phyloP scores from a whole-genome alignment of 2,797 vertebrate species.

The Mionectes olivaceus region DNA sequence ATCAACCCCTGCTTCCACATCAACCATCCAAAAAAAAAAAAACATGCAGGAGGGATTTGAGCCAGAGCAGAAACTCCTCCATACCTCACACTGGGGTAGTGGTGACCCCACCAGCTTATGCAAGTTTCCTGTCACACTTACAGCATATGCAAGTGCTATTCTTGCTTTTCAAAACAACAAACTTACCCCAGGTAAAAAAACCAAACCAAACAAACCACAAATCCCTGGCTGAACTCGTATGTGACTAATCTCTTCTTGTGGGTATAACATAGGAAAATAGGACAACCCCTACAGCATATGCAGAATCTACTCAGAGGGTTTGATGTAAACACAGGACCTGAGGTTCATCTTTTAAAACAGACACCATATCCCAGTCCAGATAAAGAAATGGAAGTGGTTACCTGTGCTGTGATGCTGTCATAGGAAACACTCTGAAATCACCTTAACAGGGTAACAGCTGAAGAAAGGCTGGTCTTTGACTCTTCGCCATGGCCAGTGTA shows the following conservation, averaged over 20 bases:
- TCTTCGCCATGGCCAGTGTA: neutral
- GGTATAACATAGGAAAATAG: neutral
- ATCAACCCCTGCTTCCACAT: accelerated
- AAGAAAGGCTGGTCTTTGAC: neutral
- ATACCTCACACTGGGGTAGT: too few relatives aligned
- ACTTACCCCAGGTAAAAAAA: neutral
- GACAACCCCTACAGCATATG: neutral
- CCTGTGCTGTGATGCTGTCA: neutral
- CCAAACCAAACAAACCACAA: neutral
- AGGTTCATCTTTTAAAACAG: neutral
- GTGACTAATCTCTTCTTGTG: neutral
- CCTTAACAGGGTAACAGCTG: neutral
- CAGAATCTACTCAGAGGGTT: neutral
- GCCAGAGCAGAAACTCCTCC: neutral
- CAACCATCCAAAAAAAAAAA: neutral
- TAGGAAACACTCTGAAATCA: neutral
- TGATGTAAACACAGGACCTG: neutral
- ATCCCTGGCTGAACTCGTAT: neutral
- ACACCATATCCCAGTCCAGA: neutral
- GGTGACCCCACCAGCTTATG: neutral
- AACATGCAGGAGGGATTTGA: accelerated
- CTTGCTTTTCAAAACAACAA: neutral
- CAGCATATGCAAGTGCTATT: neutral
- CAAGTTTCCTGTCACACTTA: neutral
- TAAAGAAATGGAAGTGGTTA: neutral